These are phyloP conservation scores for Zaprionus camerounensis DNA, from an alignment of 1,140 invertebrate genomes.

Conservation along the genomic window DNA sequence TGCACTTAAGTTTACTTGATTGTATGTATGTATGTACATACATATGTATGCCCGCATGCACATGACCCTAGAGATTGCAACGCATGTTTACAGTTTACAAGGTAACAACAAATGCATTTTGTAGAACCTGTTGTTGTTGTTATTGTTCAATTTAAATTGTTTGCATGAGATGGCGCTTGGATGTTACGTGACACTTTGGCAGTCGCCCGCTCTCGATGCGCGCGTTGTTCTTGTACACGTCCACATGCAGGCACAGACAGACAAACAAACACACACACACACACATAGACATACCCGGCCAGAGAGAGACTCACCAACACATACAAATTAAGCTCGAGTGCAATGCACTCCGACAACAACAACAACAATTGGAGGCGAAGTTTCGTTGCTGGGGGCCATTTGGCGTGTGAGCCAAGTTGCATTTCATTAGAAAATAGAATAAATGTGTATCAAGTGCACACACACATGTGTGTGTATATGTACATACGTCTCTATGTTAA, in stretches of 20 bases:
- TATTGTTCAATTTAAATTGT: slow-evolving; percentile 29
- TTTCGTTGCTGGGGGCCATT: slow-evolving; percentile 29
- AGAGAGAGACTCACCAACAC: slow-evolving; percentile 7
- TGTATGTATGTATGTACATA: slow-evolving; percentile 24
- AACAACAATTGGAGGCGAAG: slow-evolving; percentile 15
- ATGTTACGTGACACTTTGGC: slow-evolving; percentile 66
- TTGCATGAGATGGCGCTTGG: slow-evolving; percentile 46
- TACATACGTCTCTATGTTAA: slow-evolving; percentile 10
- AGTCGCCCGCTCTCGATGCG: slow-evolving; percentile 62
- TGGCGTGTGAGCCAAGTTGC: slow-evolving; percentile 26
- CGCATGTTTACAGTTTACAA: slow-evolving; percentile 24
- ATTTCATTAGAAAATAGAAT: slow-evolving; percentile 6
- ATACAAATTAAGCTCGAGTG: slow-evolving; percentile 27
- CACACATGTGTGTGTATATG: not conserved
- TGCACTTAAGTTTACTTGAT: not conserved
- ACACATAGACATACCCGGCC: not conserved
- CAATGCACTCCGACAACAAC: slow-evolving; percentile 36
- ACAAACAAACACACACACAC: slow-evolving; percentile 17
- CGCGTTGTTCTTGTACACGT: slow-evolving; percentile 65
- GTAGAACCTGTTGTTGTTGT: slow-evolving; percentile 39
- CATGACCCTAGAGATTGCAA: slow-evolving; percentile 6
- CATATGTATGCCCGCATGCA: not conserved
- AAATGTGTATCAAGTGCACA: slow-evolving; percentile 2
- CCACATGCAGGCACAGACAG: slow-evolving; percentile 24
- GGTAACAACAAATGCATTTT: slow-evolving; percentile 33